These are phyloP conservation scores for Papilio aristodemus DNA, from an alignment of 1,140 invertebrate species.

Conservation along the genomic window DNA sequence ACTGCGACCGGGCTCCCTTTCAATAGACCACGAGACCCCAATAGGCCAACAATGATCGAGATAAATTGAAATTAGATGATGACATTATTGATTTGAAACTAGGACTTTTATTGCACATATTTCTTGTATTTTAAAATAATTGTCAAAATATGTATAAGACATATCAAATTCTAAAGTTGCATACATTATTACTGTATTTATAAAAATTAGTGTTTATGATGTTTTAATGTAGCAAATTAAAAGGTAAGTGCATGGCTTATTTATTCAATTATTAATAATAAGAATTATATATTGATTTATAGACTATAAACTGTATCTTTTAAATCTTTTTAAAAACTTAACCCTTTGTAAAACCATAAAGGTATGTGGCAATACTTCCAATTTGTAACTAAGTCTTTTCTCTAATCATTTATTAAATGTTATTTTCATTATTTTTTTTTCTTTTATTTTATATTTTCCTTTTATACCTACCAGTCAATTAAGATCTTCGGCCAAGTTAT, in stretches of 20 bases:
- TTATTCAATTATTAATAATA: conserved; percentile 30
- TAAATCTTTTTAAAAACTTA: conserved; percentile 23
- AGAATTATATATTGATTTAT: not conserved
- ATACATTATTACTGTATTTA: not conserved
- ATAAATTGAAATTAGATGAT: conserved; percentile 24
- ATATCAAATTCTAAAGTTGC: not conserved
- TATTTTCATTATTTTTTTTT: conserved; percentile 56
- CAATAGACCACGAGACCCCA: conserved; percentile 42
- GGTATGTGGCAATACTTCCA: conserved; percentile 8
- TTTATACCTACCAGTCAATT: conserved; percentile 72
- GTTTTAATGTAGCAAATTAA: conserved; percentile 16
- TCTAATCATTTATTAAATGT: conserved; percentile 53
- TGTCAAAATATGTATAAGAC: not conserved
- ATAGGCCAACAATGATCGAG: conserved; percentile 30
- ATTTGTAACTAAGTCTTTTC: conserved; percentile 34
- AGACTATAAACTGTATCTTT: not conserved
- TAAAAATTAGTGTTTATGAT: not conserved
- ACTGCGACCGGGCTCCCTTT: conserved; percentile 79
- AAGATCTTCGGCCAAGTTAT: conserved; percentile 40
- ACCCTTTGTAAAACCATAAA: conserved; percentile 30
- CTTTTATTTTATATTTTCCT: conserved; percentile 49
- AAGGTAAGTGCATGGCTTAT: conserved; percentile 43
- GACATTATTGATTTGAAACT: not conserved
- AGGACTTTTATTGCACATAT: not conserved
- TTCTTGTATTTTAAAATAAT: not conserved